Base-by-base conservation (phyloP, 2,888 invertebrate species). In the Xylophagus ater region DNA sequence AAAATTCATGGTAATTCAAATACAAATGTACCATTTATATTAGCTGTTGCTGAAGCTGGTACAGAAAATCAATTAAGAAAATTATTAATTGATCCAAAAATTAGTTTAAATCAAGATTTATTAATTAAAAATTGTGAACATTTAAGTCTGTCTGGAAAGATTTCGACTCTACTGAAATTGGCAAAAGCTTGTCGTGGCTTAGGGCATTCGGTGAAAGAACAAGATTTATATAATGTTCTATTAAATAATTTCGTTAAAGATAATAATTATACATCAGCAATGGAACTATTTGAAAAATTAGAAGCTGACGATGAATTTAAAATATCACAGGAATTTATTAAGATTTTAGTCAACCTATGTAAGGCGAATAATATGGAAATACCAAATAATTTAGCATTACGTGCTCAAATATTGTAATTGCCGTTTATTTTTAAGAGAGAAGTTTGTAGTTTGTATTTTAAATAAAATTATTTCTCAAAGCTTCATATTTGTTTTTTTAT, bases 61-160 rank as follows among this genome's bases (percentile, higher is more conserved):
- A 59, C 62, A 3, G 60, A 62, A 25, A 62, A 60, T 29, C 61
- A 66, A 36, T 47, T 71, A 25, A 58, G 59, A n/a, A 69, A 69
- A 26, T 48, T 67, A 12, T 49, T 72, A 4, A 54, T 62, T 4
- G 75, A 73, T 49, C 73, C 75, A 0, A 58, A 65, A 1, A 65
- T 72, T 8, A 66, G 66, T 40, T 57, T 73, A 41, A 73, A 73
- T 37, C 64, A 70, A 0, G 71, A 71, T 12, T 64, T 69, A 8
- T 47, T 76, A 4, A 32, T 68, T 10, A 66, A 70, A 3, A 68
- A 70, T 41, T 74, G 74, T 50, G 71, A 73, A 32, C 57, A 62
- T 45, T 47, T 64, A 32, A 59, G 56, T 0, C 49, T 54, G 35
- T 54, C 56, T 40, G 60, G 61, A 0, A 51, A 58, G 2, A 52